A percentile compares a stretch with the other conserved stretches of the same genome.
Conservation (phyloP, 2,113 vertebrate species). For the Entelurus aequoreus region DNA sequence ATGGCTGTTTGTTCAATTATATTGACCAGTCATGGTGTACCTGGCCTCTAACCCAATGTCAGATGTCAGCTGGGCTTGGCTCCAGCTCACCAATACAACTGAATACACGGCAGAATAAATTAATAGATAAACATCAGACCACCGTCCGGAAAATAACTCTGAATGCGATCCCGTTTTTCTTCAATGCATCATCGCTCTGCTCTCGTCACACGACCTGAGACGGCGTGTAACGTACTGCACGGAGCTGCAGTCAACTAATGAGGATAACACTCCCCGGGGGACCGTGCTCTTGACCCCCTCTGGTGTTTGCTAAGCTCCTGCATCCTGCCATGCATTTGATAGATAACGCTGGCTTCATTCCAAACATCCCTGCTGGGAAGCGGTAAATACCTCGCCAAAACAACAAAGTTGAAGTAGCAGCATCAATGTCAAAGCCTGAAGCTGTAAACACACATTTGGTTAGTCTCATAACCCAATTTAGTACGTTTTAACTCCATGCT, state of each 20-base stretch:
- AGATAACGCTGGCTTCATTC: conserved; percentile 10
- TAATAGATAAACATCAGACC: too few relatives aligned
- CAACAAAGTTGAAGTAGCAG: not conserved
- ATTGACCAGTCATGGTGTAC: too few relatives aligned
- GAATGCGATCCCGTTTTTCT: not conserved
- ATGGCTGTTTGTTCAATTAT: too few relatives aligned
- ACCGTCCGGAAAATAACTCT: too few relatives aligned
- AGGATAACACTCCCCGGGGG: not conserved
- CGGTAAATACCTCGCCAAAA: conserved; percentile 11
- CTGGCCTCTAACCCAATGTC: too few relatives aligned
- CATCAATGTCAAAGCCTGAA: not conserved
- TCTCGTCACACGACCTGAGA: not conserved
- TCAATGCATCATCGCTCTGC: too few relatives aligned
- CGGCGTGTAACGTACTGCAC: not conserved
- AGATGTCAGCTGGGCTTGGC: too few relatives aligned
- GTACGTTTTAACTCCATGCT: not conserved
- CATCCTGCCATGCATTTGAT: conserved; percentile 7
- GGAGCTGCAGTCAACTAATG: conserved; percentile 2
- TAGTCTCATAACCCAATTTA: not conserved
- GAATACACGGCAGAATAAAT: too few relatives aligned
- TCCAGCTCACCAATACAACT: too few relatives aligned
- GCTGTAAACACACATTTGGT: not conserved
- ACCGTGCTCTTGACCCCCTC: not conserved
- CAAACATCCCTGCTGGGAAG: conserved; percentile 2
- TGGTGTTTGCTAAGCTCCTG: conserved; percentile 6